Conservation (phyloP, 2,113 vertebrate species). For the Clarias batrachus region DNA sequence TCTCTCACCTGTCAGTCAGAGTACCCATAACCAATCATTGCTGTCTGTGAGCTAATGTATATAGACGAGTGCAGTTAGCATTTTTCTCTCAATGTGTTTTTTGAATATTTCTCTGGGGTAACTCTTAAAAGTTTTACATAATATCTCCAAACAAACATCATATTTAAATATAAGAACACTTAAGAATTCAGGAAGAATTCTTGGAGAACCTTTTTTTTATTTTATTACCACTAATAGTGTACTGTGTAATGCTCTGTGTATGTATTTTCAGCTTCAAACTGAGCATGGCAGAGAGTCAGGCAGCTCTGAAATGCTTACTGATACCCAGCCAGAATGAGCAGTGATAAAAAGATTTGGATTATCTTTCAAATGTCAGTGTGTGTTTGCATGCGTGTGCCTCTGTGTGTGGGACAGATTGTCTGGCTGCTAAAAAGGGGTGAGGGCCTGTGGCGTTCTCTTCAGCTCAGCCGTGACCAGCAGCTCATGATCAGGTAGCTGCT, state of each 20-base stretch:
- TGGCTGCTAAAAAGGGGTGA: constrained; percentile 73
- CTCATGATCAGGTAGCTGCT: constrained; percentile 72
- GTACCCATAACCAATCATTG: neutral
- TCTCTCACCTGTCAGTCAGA: neutral
- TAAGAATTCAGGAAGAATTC: neutral
- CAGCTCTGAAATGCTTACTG: constrained; percentile 21
- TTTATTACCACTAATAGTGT: neutral
- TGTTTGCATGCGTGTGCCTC: constrained; percentile 29
- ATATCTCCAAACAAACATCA: neutral
- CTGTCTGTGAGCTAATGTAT: neutral
- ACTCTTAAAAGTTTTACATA: neutral
- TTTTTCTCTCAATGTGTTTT: neutral
- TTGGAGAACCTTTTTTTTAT: neutral
- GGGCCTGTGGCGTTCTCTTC: constrained; percentile 54
- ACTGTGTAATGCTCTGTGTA: neutral
- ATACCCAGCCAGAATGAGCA: constrained; percentile 30
- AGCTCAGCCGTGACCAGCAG: constrained; percentile 50
- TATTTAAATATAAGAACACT: neutral
- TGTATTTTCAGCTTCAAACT: constrained; percentile 17
- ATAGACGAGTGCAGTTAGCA: neutral
- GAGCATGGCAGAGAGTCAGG: constrained; percentile 9
- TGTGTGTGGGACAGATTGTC: constrained; percentile 48
- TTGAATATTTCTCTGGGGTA: neutral
- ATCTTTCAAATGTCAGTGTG: constrained; percentile 29
- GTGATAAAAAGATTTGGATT: constrained; percentile 39